These are phyloP conservation scores for Pseudochromis fuscus DNA, from an alignment of 2,797 vertebrate species.

Conservation along the genomic window DNA sequence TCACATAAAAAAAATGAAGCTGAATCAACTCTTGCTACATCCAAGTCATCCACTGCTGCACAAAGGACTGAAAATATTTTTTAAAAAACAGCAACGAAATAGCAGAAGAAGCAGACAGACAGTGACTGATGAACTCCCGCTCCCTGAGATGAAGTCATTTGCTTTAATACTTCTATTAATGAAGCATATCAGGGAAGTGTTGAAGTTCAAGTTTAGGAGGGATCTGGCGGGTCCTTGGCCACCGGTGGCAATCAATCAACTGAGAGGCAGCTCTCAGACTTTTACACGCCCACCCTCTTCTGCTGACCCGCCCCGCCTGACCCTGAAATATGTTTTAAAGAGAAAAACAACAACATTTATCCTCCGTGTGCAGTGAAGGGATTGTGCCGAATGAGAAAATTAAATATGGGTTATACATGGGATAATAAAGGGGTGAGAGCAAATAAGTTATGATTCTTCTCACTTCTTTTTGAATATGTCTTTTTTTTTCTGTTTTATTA, in stretches of 20 bases:
- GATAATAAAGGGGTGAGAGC: no score
- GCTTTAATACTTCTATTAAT: constrained; percentile 66
- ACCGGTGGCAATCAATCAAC: constrained; percentile 53
- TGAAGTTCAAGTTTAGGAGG: constrained; percentile 55
- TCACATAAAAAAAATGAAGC: neutral
- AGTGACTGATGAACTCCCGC: constrained; percentile 56
- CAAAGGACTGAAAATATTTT: constrained; percentile 7
- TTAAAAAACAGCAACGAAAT: constrained; percentile 23
- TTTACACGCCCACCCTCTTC: constrained; percentile 14
- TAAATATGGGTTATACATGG: no score
- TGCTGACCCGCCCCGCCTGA: neutral
- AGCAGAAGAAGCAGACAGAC: constrained; percentile 43
- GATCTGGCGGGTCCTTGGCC: constrained; percentile 54
- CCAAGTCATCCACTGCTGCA: constrained; percentile 9
- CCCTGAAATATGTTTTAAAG: constrained; percentile 14
- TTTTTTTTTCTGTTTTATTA: no score
- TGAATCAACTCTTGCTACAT: neutral
- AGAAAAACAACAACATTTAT: constrained; percentile 1
- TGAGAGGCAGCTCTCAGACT: constrained; percentile 20
- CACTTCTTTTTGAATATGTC: no score
- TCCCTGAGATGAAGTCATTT: constrained; percentile 69
- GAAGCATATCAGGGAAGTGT: constrained; percentile 67
- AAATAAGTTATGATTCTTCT: no score
- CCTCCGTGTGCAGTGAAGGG: neutral
- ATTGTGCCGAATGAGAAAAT: constrained; percentile 12